Conservation (phyloP, 1,140 invertebrate species). For the Olivierus martensii region DNA sequence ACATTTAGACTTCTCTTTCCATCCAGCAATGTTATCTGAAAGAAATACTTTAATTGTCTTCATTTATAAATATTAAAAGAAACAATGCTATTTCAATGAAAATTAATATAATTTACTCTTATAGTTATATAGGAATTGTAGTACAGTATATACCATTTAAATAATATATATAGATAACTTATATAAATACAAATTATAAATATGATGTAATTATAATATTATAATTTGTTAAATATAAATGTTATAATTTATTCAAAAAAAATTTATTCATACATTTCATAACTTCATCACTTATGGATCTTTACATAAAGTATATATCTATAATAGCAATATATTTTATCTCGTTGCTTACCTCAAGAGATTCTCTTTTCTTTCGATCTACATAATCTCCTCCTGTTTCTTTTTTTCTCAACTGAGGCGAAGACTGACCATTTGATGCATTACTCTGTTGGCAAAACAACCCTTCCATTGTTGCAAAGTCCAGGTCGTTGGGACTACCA, state of each 20-base stretch:
- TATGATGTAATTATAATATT: neutral
- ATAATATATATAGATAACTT: too few species aligned
- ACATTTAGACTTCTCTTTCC: constrained; percentile 93
- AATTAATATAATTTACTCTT: neutral
- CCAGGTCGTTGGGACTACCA: constrained; percentile 54
- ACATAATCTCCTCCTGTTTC: constrained; percentile 8
- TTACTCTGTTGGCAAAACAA: constrained; percentile 71
- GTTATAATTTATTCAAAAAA: too few species aligned
- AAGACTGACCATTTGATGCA: neutral
- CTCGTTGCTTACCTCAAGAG: constrained; percentile 11
- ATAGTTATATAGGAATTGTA: too few species aligned
- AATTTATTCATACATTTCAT: neutral
- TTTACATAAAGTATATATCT: too few species aligned
- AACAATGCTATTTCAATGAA: neutral
- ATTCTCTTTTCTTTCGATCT: constrained; percentile 17
- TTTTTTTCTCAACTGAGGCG: neutral
- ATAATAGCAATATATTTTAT: too few species aligned
- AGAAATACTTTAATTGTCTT: constrained; percentile 1
- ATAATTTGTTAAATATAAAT: too few species aligned
- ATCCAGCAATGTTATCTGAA: constrained; percentile 62
- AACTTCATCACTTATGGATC: neutral
- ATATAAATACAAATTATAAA: neutral
- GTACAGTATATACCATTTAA: too few species aligned
- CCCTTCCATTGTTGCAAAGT: constrained; percentile 84
- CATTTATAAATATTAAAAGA: constrained; percentile 1